Conservation (phyloP, 2,888 invertebrate species). For the Arrhopalites spinosus region DNA sequence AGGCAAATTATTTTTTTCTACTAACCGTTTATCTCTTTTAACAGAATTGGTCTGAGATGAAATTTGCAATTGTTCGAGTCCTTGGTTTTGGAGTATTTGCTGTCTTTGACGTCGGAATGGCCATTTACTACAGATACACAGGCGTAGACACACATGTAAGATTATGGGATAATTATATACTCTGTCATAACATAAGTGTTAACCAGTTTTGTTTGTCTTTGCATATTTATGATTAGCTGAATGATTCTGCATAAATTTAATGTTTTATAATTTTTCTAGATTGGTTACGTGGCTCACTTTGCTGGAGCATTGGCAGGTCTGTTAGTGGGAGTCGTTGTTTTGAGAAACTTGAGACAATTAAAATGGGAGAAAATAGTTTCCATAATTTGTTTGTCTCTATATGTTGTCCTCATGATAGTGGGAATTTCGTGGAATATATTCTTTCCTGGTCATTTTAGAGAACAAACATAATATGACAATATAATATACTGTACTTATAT, state of each 20-base stretch:
- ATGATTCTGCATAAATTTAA: neutral
- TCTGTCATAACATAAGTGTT: neutral
- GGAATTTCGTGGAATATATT: constrained; percentile 75
- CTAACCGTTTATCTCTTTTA: constrained; percentile 13
- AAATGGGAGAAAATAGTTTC: constrained; percentile 81
- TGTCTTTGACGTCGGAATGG: constrained; percentile 82
- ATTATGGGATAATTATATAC: neutral
- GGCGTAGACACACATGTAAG: constrained; percentile 66
- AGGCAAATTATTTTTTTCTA: constrained; percentile 2
- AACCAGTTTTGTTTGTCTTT: neutral
- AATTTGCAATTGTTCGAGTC: constrained; percentile 82
- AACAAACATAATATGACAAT: no score
- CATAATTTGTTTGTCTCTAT: constrained; percentile 78
- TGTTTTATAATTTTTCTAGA: constrained; percentile 60
- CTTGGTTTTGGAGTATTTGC: constrained; percentile 80
- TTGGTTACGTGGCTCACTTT: constrained; percentile 93
- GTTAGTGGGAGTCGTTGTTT: constrained; percentile 75
- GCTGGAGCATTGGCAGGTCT: constrained; percentile 88
- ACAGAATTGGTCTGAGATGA: constrained; percentile 98
- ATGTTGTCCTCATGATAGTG: constrained; percentile 71
- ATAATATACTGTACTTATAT: neutral
- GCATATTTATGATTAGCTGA: neutral
- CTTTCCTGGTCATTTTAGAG: constrained; percentile 53
- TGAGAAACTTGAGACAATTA: constrained; percentile 79
- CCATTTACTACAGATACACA: constrained; percentile 85